Conservation (phyloP, 2,113 vertebrate species). For the Mohoua ochrocephala region DNA sequence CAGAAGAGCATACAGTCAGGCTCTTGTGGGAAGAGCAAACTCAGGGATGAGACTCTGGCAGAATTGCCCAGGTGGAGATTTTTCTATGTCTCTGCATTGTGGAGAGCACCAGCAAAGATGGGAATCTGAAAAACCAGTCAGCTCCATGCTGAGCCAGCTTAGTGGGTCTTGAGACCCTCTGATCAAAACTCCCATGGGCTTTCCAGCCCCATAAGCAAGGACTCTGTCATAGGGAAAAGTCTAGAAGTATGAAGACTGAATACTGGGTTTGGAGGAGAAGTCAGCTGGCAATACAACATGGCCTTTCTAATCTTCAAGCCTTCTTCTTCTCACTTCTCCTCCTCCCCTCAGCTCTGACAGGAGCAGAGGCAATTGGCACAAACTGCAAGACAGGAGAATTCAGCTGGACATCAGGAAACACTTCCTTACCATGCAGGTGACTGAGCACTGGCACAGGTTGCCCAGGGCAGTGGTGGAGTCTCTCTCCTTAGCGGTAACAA, state of each 20-base stretch:
- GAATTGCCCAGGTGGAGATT: not conserved
- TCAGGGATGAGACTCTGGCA: not conserved
- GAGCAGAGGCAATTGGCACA: not conserved
- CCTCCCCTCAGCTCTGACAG: not conserved
- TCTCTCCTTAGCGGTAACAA: not conserved
- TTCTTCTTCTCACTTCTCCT: not conserved
- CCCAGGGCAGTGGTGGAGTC: not conserved
- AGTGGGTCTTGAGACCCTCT: not conserved
- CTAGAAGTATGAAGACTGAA: not conserved
- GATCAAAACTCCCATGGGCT: not conserved
- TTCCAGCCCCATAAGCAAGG: not conserved
- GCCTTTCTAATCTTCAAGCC: not conserved
- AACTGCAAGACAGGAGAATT: not conserved
- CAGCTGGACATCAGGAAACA: not conserved
- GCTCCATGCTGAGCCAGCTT: not conserved
- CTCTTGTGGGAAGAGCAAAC: not conserved
- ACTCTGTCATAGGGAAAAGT: not conserved
- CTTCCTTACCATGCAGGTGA: not conserved
- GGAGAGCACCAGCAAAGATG: not conserved
- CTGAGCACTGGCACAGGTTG: not conserved
- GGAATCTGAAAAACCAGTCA: not conserved
- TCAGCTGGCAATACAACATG: not conserved
- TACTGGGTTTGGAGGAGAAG: not conserved
- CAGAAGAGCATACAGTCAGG: accelerated
- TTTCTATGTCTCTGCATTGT: not conserved